Conservation (phyloP, 2,113 vertebrate species). For the Carollia perspicillata region DNA sequence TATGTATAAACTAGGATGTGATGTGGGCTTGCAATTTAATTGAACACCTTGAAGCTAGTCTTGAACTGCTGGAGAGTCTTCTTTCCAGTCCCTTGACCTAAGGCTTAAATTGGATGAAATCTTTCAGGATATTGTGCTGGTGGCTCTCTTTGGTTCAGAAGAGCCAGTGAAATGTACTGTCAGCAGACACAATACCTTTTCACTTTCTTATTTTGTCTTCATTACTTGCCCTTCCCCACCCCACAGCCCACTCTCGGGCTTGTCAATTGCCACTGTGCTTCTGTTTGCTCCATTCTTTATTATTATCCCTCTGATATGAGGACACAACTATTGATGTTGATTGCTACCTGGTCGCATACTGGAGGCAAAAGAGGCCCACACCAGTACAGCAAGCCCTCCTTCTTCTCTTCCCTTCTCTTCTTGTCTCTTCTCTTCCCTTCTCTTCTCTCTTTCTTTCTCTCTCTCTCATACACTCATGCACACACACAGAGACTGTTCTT, state of each 20-base stretch:
- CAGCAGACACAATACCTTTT: slow-evolving; percentile 29
- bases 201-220: slow-evolving; percentile 50
- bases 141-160: neutral
- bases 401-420: neutral
- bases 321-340: slow-evolving; percentile 51
- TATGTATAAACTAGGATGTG: neutral
- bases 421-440: neutral
- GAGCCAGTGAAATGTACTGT: slow-evolving; percentile 32
- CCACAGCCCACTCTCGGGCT: neutral
- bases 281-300: slow-evolving; percentile 31
- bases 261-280: neutral
- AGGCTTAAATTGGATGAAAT: slow-evolving; percentile 38
- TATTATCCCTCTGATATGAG: slow-evolving; percentile 57
- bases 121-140: slow-evolving; percentile 18
- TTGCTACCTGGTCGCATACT: slow-evolving; percentile 21
- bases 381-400: neutral
- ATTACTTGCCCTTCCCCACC: neutral
- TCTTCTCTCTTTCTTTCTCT: neutral
- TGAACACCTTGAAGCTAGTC: slow-evolving; percentile 35
- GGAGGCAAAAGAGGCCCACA: neutral
- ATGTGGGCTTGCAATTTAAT: neutral
- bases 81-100: slow-evolving; percentile 31
- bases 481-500: neutral
- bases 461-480: neutral
- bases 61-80: neutral